Percentiles rank a stretch among this genome's conserved stretches.
Conservation (phyloP, 2,888 invertebrate species). For the Salpingus planirostris region DNA sequence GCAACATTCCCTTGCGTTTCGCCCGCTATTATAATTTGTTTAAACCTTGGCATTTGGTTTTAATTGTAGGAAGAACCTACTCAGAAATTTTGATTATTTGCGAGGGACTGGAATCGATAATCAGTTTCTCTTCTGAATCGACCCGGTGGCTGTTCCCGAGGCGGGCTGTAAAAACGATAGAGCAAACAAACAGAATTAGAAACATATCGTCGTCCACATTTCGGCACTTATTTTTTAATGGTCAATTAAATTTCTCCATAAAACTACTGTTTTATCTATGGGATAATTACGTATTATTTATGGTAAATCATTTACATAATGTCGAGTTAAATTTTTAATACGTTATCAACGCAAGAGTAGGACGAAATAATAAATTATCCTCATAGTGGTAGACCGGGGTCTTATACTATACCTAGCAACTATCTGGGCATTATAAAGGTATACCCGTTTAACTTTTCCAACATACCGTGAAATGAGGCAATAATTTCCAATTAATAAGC, state of each 20-base stretch:
- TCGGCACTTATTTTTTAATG: conserved; percentile 16
- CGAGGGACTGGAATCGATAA: too few relatives aligned
- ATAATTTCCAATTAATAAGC: conserved; percentile 31
- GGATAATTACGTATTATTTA: conserved; percentile 18
- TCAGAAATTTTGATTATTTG: too few relatives aligned
- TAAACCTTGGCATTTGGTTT: too few relatives aligned
- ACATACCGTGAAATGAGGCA: conserved; percentile 27
- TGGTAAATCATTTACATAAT: conserved; percentile 20
- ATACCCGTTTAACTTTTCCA: conserved; percentile 23
- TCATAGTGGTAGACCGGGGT: conserved; percentile 1
- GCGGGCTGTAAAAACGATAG: too few relatives aligned
- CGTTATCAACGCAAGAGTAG: conserved; percentile 7
- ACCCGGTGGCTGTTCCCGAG: too few relatives aligned
- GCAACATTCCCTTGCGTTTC: too few relatives aligned
- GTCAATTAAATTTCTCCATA: conserved; percentile 20
- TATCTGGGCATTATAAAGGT: too few relatives aligned
- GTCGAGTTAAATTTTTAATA: conserved; percentile 21
- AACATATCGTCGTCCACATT: conserved; percentile 9
- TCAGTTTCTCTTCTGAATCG: too few relatives aligned
- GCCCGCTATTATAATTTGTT: too few relatives aligned
- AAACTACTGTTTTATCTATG: conserved; percentile 19
- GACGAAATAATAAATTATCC: conserved; percentile 20
- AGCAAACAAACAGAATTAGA: too few relatives aligned
- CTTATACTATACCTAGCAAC: too few relatives aligned
- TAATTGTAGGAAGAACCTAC: too few relatives aligned